Base-by-base conservation (phyloP, 2,888 invertebrate genomes). In the Meloe dianella region DNA sequence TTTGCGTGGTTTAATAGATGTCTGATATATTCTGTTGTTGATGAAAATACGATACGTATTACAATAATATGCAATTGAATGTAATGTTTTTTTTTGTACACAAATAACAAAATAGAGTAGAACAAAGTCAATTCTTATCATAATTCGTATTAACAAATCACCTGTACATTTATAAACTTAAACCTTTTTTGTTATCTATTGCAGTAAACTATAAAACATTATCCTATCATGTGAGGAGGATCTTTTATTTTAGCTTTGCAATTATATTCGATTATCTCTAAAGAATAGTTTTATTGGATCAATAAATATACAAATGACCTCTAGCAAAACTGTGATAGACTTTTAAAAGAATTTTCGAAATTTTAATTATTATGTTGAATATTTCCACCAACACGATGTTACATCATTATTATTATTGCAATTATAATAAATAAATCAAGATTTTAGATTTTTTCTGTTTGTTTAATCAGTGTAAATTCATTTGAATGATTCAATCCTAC, bases 311-410 rank as follows among this genome's bases (percentile, higher is more conserved):
- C n/a, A 41, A 17, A 41, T 41, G 41, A 41, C 41, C 41, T 7
- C n/a, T 7, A 41, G 41, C 41, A 17, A 41, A 17, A 41, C 17
- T 41, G 4, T n/a, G 41, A 41, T 41, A n/a, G n/a, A 41, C 17
- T 5, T 4, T 35, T 35, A 35, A 35, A 14, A 12, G 4, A 41
- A 17, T n/a, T 0, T 41, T 41, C 5, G 7, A 32, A 32, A 32
- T 17, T 41, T n/a, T 41, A 41, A 41, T 41, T n/a, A 41, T 41
- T 4, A 17, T 41, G 0, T 17, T 41, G n/a, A 41, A 41, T n/a
- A 41, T 17, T n/a, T 41, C n/a, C 41, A 41, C 41, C 41, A 41
- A 41, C 41, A 41, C 41, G 47, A 47, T 47, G 47, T 47, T 47
- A n/a, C 9, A 9, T 20, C 20, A 10, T 20, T 8, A 41, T 20